These are phyloP conservation scores for Harpagus bidentatus DNA, from an alignment of 2,113 vertebrate species.

Conservation along the genomic window DNA sequence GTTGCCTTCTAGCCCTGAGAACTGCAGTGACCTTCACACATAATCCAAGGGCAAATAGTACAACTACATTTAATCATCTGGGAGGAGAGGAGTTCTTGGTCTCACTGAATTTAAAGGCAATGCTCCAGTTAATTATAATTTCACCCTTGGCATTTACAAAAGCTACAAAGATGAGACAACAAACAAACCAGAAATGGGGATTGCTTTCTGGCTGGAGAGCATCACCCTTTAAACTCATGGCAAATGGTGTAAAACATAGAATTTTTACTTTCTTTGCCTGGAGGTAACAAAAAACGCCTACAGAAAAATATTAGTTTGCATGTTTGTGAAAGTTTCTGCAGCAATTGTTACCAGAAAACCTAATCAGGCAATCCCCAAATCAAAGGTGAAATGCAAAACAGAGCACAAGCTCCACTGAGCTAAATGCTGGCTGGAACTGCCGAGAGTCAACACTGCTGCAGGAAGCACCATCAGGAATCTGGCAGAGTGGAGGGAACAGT, in stretches of 20 bases:
- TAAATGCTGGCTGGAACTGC: neutral
- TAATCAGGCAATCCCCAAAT: neutral
- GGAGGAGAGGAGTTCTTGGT: neutral
- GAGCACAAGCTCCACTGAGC: neutral
- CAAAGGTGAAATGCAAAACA: slow-evolving; percentile 5
- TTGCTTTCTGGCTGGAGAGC: neutral
- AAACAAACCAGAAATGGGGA: neutral
- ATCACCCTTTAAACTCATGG: neutral
- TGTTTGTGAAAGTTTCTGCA: neutral
- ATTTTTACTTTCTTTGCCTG: neutral
- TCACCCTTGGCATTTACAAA: neutral
- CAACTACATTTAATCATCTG: neutral
- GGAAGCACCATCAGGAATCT: neutral
- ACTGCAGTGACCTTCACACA: neutral
- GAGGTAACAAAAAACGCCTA: neutral
- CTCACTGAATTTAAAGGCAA: neutral
- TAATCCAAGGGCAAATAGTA: neutral
- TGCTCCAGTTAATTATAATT: neutral
- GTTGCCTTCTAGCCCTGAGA: neutral
- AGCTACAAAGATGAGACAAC: neutral
- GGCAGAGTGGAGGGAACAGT: accelerated
- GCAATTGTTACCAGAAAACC: neutral
- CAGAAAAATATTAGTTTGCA: neutral
- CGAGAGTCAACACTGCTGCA: neutral
- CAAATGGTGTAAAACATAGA: neutral